Evolutionary conservation across 53 echinoderm and acorn worm genomes (phyloP), one percentile per base, ranked within the genome.

Genomic region (Apostichopus leukothele): DNA sequence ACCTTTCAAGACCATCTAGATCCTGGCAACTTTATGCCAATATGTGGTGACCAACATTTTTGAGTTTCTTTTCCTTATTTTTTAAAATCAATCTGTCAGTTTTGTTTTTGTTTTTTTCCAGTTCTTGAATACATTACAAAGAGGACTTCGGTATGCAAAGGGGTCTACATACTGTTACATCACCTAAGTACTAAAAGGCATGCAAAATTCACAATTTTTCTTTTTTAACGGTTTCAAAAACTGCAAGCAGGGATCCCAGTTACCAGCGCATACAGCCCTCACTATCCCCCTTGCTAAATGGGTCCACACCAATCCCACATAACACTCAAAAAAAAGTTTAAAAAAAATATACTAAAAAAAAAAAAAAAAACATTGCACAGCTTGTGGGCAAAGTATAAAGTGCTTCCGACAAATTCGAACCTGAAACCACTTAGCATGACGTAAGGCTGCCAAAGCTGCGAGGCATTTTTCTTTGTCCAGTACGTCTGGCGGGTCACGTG

Each of bases 401-500:
- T 86, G 86, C 50, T 66, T 87, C 74, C 74, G 88, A 87, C 88
- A 87, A 93, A 88, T 85, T 94, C 99, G 96, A 99, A 99, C 99
- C 99, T 99, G 99, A 89, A 99, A 99, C 99, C 99, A 99, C 94
- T 99, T 99, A 91, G 99, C 99, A 94, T 99, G 99, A 89, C 99
- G 99, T 96, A 99, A 95, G 83, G 99, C 95, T 76, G 99, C 99
- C 89, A 99, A 94, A 89, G 99, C 99, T 92, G 96, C 96, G 71
- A 99, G 99, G 96, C 99, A 99, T 96, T 99, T 99, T 96, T 99
- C 96, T 96, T 96, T 99, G 99, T 96, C 96, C 96, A 99, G 94
- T 86, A 99, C 99, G 92, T 99, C 99, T 76, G 99, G 99, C 87
- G 99, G 99, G 78, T 99, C 99, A 93, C 96, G 96, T 79, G 93